These are phyloP conservation scores for Halotydeus destructor DNA, from an alignment of 1,140 invertebrate species.

Conservation along the genomic window DNA sequence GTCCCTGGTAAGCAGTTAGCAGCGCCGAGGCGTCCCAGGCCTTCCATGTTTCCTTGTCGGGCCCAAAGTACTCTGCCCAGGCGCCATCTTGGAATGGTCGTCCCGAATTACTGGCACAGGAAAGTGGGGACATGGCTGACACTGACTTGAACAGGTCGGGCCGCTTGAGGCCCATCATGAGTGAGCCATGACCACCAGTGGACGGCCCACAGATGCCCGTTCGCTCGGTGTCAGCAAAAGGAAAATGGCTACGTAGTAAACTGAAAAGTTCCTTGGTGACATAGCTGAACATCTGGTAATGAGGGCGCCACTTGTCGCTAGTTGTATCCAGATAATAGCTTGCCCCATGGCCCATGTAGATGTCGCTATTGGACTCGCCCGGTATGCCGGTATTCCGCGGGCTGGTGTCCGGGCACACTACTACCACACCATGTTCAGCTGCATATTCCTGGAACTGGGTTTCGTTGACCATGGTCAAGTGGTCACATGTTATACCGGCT, in stretches of 20 bases:
- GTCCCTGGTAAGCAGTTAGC: conserved; percentile 60
- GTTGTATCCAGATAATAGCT: conserved; percentile 91
- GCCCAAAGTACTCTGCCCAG: conserved; percentile 72
- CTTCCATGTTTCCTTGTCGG: conserved; percentile 40
- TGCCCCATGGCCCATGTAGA: conserved; percentile 85
- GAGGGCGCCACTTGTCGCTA: conserved; percentile 66
- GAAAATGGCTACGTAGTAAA: conserved; percentile 15
- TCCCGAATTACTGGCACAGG: conserved; percentile 63
- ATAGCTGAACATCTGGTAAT: conserved; percentile 94
- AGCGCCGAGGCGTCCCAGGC: conserved; percentile 74
- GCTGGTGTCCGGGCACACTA: no score
- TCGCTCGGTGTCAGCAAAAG: conserved; percentile 1
- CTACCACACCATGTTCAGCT: no score
- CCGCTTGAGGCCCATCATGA: conserved; percentile 76
- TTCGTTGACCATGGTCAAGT: no score
- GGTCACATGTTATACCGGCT: no score
- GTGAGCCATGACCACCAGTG: conserved; percentile 92
- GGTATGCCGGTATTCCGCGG: no score
- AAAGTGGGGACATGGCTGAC: conserved; percentile 90
- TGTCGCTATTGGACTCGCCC: conserved; percentile 63
- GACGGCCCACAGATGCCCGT: conserved; percentile 28
- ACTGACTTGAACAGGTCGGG: conserved; percentile 70
- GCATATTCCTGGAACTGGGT: no score
- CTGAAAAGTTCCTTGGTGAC: conserved; percentile 49
- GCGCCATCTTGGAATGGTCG: no score